Percentiles rank a stretch among this genome's conserved stretches.
These are phyloP conservation scores for Griposia aprilina DNA, from an alignment of 2,888 invertebrate species.

Conservation along the genomic window DNA sequence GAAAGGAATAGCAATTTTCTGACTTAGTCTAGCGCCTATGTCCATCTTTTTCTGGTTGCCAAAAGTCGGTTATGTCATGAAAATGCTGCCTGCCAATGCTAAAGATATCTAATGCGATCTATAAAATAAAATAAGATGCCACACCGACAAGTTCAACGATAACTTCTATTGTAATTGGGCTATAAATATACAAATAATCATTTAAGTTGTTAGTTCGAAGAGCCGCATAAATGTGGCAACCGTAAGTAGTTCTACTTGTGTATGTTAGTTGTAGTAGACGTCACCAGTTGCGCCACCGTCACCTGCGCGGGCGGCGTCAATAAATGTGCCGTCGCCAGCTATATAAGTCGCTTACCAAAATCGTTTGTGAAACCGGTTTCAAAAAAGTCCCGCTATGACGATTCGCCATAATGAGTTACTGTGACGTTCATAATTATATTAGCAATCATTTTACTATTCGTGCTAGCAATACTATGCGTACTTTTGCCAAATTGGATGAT, in stretches of 20 bases:
- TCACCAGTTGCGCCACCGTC: no score
- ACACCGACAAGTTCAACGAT: no score
- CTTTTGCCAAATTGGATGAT: conserved; percentile 13
- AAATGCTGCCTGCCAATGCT: neutral
- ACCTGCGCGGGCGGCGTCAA: no score
- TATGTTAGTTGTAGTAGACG: no score
- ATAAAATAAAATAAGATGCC: neutral
- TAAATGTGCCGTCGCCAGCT: no score
- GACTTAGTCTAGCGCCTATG: no score
- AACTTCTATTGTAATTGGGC: neutral
- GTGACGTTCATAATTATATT: conserved; percentile 22
- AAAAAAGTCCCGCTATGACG: neutral
- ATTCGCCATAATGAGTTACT: conserved; percentile 1
- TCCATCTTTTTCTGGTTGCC: neutral
- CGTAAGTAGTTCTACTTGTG: no score
- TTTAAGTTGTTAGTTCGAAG: no score
- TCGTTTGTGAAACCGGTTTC: neutral
- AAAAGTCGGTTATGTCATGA: neutral
- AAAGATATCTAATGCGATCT: neutral
- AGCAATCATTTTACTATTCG: conserved; percentile 5
- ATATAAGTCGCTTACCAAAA: neutral
- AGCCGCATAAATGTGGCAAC: no score
- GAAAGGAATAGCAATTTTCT: neutral
- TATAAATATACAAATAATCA: neutral
- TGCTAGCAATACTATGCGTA: conserved; percentile 3